Conservation (phyloP, 2,113 vertebrate genomes). For the Plestiodon gilberti region DNA sequence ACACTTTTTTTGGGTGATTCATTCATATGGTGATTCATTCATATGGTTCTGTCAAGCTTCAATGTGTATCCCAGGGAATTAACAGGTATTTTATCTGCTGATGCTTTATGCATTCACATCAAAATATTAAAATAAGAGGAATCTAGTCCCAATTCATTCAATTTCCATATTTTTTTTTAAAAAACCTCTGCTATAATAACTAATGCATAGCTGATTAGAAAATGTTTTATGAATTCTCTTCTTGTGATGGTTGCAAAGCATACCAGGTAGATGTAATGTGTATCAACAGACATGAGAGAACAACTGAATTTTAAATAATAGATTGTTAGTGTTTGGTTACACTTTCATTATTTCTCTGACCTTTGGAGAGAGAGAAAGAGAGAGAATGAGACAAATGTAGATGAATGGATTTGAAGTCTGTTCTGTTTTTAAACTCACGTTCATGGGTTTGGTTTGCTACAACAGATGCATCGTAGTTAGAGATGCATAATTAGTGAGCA, state of each 20-base stretch:
- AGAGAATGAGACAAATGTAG: not conserved
- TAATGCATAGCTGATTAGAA: slow-evolving; percentile 47
- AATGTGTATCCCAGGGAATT: slow-evolving; percentile 17
- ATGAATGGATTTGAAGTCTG: not conserved
- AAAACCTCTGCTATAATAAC: slow-evolving; percentile 6
- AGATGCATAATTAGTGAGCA: not conserved
- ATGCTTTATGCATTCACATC: slow-evolving; percentile 34
- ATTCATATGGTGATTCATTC: slow-evolving; percentile 51
- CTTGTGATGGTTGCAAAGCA: slow-evolving; percentile 42
- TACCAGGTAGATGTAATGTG: slow-evolving; percentile 49
- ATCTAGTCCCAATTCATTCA: slow-evolving; percentile 17
- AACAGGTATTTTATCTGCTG: slow-evolving; percentile 46
- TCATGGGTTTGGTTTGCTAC: slow-evolving; percentile 19
- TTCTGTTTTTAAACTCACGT: not conserved
- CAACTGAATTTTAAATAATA: slow-evolving; percentile 47
- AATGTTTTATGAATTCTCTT: slow-evolving; percentile 60
- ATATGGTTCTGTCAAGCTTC: slow-evolving; percentile 1
- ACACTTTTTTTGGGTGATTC: not conserved
- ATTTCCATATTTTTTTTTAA: slow-evolving; percentile 31
- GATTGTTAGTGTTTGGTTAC: slow-evolving; percentile 26
- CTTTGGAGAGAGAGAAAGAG: slow-evolving; percentile 45
- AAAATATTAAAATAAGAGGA: slow-evolving; percentile 41
- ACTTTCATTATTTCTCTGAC: slow-evolving; percentile 44
- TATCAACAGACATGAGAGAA: slow-evolving; percentile 39
- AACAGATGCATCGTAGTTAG: not conserved